These are phyloP conservation scores for Parapristionchus giblindavisi DNA, from an alignment of 2,888 invertebrate species.

Conservation along the genomic window DNA sequence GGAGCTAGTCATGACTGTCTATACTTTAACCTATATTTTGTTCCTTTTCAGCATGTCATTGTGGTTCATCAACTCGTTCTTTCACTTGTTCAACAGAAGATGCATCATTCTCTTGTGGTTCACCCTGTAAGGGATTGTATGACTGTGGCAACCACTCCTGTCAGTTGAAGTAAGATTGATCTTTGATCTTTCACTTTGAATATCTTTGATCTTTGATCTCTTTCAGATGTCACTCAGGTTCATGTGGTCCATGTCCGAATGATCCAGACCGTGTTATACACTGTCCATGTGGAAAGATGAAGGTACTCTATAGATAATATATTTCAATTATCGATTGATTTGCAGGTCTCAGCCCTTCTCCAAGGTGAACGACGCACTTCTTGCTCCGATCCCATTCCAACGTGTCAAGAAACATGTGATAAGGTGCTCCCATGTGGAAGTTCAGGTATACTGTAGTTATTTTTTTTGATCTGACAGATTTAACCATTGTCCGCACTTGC, in stretches of 20 bases:
- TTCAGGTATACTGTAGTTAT: too few species aligned
- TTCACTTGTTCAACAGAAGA: constrained; percentile 17
- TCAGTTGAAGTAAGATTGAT: constrained; percentile 69
- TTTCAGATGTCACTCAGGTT: constrained; percentile 45
- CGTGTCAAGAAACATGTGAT: constrained; percentile 80
- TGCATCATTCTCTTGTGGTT: constrained; percentile 72
- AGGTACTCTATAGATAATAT: constrained; percentile 52
- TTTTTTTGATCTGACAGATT: too few species aligned
- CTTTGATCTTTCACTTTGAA: background rate
- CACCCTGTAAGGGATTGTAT: constrained; percentile 62
- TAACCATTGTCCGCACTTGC: too few species aligned
- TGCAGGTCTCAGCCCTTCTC: constrained; percentile 81
- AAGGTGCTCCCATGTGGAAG: constrained; percentile 79
- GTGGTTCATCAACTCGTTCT: constrained; percentile 73
- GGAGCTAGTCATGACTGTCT: background rate
- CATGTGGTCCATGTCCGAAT: constrained; percentile 77
- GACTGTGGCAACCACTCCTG: constrained; percentile 78
- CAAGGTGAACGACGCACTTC: constrained; percentile 73
- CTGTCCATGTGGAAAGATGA: constrained; percentile 83
- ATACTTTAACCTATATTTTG: background rate
- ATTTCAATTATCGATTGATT: background rate
- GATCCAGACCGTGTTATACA: constrained; percentile 77
- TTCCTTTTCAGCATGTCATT: constrained; percentile 77
- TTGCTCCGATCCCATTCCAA: constrained; percentile 84
- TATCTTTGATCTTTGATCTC: background rate